Evolutionary conservation across 2,113 vertebrate species (phyloP).

Genomic region (Paradoxurus hermaphroditus): DNA sequence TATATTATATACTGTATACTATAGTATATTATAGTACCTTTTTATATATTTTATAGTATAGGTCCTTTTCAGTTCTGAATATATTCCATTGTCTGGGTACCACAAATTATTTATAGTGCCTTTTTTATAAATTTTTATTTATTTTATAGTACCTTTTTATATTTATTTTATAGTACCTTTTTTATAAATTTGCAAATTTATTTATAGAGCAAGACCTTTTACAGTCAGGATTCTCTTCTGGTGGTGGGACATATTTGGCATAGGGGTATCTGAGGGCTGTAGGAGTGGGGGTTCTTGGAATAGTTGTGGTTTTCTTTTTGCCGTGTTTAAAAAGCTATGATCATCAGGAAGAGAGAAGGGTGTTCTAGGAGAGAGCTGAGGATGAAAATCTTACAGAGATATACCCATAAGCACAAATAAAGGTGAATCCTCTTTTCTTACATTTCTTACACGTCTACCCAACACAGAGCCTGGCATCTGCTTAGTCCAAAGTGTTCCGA

Average conservation of each 20-base stretch:
- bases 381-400: background rate
- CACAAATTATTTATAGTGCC: background rate
- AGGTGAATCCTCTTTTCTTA: background rate
- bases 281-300: background rate
- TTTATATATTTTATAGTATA: no score
- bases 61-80: background rate
- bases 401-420: background rate
- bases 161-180: no score
- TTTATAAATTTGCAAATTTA: no score
- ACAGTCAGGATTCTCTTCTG: background rate
- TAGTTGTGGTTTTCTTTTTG: background rate
- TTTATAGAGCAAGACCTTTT: background rate
- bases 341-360: background rate
- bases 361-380: background rate
- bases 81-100: background rate
- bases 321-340: background rate
- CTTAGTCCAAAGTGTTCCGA: background rate
- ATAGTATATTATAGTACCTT: no score
- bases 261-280: background rate
- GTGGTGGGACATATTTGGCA: accelerated
- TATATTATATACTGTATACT: no score
- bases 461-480: background rate
- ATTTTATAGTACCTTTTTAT: no score
- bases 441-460: accelerated
- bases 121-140: no score